Evolutionary conservation across 2,113 vertebrate genomes (phyloP), one percentile per base, ranked within the genome.

Genomic region (Acinonyx jubatus): DNA sequence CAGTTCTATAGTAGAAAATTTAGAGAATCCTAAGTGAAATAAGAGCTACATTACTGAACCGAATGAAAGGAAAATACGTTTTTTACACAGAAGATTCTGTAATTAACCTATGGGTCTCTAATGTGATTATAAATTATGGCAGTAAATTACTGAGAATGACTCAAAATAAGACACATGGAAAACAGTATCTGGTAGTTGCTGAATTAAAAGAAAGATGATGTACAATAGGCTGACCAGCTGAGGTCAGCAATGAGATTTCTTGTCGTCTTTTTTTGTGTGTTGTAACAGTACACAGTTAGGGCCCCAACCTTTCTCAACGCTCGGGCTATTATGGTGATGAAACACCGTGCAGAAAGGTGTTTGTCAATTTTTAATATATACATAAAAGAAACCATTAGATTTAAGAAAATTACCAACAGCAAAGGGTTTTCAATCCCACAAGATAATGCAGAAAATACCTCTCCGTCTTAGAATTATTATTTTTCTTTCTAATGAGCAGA

Each of bases 331-430:
- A 94, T 50, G 91, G 71, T 94, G 80, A 97, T 97, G 88, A 96
- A 98, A 96, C 69, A 50, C 91, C 96, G 81, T 92, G 94, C 96
- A 92, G 86, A 95, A 80, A 90, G 11, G 50, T 10, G 71, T 96
- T 96, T 98, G 96, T 97, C 96, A 98, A 90, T 69, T 98, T 98
- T 96, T 93, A 94, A 83, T 94, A 85, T 86, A 91, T 89, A 88
- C 85, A 96, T 97, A 91, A 98, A 98, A 98, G 79, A 93, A 87
- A 76, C 29, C 80, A 96, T 91, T 94, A 96, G 69, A 57, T 97
- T 68, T 97, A 95, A 98, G 96, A 98, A 98, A 98, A 98, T 97
- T 98, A 97, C 98, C 80, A 98, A 97, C 73, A 95, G 74, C 94
- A 97, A 98, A 97, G 94, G 4, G 29, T 94, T 98, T 98, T 96